Percentiles rank a stretch among this genome's conserved stretches.
phyloP scores from a whole-genome alignment of 2,797 vertebrate species.

The Simalia tracyae region DNA sequence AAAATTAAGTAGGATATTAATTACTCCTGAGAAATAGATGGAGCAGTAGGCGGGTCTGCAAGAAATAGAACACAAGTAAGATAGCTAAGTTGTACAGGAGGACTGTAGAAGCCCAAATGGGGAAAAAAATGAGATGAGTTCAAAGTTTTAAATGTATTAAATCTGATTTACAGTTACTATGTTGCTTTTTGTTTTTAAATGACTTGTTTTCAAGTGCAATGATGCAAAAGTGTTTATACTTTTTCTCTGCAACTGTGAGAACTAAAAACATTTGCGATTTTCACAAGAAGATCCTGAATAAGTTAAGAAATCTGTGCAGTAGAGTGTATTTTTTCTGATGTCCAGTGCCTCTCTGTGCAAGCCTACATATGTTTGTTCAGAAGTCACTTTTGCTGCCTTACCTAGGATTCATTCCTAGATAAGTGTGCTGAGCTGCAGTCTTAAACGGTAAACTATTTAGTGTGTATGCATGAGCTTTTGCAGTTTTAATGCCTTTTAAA shows the following conservation, averaged over 20 bases:
- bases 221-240: background rate
- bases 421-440: background rate
- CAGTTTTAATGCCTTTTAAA: background rate
- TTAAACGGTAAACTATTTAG: slow-evolving; percentile 23
- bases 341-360: background rate
- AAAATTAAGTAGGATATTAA: background rate
- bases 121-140: background rate
- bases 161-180: background rate
- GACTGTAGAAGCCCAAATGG: background rate
- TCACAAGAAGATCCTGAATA: background rate
- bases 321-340: slow-evolving; percentile 29
- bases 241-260: background rate
- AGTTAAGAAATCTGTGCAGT: background rate
- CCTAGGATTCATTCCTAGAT: background rate
- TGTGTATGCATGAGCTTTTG: background rate
- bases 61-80: background rate
- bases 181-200: background rate
- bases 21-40: background rate
- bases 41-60: background rate
- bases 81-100: background rate
- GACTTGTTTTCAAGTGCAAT: background rate
- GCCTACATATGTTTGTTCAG: background rate
- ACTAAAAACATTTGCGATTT: background rate
- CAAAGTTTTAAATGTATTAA: background rate
- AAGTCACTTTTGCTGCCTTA: background rate